A percentile compares a stretch with the other conserved stretches of the same genome.
These are phyloP conservation scores for Oxytorus armatus DNA, from an alignment of 2,888 invertebrate species.

Conservation along the genomic window DNA sequence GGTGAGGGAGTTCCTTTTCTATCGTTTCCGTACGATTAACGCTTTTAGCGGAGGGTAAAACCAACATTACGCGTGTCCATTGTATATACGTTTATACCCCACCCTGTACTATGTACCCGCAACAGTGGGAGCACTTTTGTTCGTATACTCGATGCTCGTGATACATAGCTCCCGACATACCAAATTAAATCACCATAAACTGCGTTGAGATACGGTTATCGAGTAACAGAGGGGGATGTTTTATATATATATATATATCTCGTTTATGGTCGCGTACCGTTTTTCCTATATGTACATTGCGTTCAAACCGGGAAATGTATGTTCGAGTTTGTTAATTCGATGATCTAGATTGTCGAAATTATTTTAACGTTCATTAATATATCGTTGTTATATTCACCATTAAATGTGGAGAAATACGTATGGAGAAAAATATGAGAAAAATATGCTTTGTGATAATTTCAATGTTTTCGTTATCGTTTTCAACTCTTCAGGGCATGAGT, in stretches of 20 bases:
- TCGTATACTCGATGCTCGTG: constrained; percentile 41
- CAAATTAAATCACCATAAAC: constrained; percentile 80
- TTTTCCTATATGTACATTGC: constrained; percentile 17
- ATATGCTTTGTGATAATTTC: not conserved
- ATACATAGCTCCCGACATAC: constrained; percentile 71
- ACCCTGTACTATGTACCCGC: constrained; percentile 14
- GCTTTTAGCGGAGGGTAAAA: constrained; percentile 24
- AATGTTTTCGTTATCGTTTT: not conserved
- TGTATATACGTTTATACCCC: not conserved
- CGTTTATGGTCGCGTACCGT: constrained; percentile 45
- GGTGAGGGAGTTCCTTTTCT: constrained; percentile 52
- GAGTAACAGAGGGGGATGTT: constrained; percentile 45
- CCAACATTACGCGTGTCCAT: not conserved
- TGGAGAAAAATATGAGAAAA: not conserved
- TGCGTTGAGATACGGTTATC: constrained; percentile 70
- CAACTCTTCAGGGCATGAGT: too few relatives aligned
- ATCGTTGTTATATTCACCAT: not conserved
- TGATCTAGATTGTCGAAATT: constrained; percentile 54
- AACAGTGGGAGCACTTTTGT: not conserved
- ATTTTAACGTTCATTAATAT: constrained; percentile 44
- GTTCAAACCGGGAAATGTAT: constrained; percentile 11
- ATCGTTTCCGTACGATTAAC: constrained; percentile 62
- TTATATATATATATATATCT: constrained; percentile 22
- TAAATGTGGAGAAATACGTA: not conserved
- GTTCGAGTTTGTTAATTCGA: constrained; percentile 43